Evolutionary conservation across 2,888 invertebrate species (phyloP), one percentile per base, ranked within the genome.

Genomic region (Melanotus villosus): DNA sequence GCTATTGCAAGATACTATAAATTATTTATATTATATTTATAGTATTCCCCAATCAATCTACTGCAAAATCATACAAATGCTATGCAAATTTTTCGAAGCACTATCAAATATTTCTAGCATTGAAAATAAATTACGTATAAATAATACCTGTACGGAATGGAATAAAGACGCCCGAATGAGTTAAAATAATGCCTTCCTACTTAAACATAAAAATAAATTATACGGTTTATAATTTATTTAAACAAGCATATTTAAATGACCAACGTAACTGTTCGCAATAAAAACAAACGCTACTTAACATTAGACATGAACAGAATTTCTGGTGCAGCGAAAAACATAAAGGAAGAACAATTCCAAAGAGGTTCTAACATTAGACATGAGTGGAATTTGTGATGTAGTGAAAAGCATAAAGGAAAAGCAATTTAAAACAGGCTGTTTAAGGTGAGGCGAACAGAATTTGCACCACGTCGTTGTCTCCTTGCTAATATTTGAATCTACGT

Each of bases 241-340:
- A 38, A 38, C 14, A 9, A 58, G 19, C 30, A 19, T 58, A 58
- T 58, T 41, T 58, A 58, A 38, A 58, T 38, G 38, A 38, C 30
- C 36, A 38, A 36, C 38, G 21, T 30, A 14, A 58, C 36, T 23
- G 43, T 58, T 58, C 14, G 23, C 41, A 41, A 58, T 58, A 58
- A 58, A 57, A 41, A 26, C 21, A 58, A 58, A 58, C 38, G 58
- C 41, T 41, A 58, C 36, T 41, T 58, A 36, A 41, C 26, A 58
- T 58, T 58, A 58, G 38, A 58, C 38, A 58, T 58, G 58, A 58
- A 58, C 41, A 26, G 57, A 57, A 57, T 58, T 58, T 58, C 36
- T 58, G 19, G 34, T 47, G 47, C 47, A 47, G 19, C 43, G 32
- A 60, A 60, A 60, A 58, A 58, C 38, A 58, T 41, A 58, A 58